These are phyloP conservation scores for Digitonthophagus gazella DNA, from an alignment of 2,888 invertebrate genomes.

Conservation along the genomic window DNA sequence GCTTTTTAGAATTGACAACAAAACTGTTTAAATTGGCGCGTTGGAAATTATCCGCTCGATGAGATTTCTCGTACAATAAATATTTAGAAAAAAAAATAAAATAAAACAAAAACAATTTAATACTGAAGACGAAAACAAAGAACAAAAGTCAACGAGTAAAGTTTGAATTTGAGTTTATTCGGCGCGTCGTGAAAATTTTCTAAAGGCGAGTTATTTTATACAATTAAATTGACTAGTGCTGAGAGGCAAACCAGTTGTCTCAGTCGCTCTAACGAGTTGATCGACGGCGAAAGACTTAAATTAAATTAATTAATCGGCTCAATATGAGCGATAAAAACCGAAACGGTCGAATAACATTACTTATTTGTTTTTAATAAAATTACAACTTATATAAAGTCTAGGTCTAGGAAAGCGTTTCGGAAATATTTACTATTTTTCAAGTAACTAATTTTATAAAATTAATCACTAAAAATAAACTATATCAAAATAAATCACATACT, in stretches of 20 bases:
- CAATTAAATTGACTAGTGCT: not conserved
- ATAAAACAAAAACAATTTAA: not conserved
- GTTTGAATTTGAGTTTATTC: too few species aligned
- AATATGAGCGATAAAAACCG: slow-evolving; percentile 33
- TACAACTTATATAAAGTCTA: slow-evolving; percentile 18
- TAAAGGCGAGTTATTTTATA: not conserved
- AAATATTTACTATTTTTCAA: slow-evolving; percentile 28
- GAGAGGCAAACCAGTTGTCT: not conserved
- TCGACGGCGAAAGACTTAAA: not conserved
- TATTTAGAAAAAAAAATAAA: too few species aligned
- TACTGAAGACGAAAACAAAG: not conserved
- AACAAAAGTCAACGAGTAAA: too few species aligned
- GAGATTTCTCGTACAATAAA: not conserved
- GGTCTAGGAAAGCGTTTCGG: slow-evolving; percentile 29
- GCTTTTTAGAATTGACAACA: not conserved
- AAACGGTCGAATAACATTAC: slow-evolving; percentile 14
- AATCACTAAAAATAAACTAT: slow-evolving; percentile 9
- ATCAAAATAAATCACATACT: slow-evolving; percentile 25
- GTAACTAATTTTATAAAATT: not conserved
- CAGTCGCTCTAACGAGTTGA: not conserved
- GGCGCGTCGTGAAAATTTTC: too few species aligned
- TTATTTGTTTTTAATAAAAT: slow-evolving; percentile 25
- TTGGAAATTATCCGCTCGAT: too few species aligned
- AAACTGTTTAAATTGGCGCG: not conserved
- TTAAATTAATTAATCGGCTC: slow-evolving; percentile 31